phyloP scores from a whole-genome alignment of 2,113 vertebrate genomes.

The Neoarius graeffei region DNA sequence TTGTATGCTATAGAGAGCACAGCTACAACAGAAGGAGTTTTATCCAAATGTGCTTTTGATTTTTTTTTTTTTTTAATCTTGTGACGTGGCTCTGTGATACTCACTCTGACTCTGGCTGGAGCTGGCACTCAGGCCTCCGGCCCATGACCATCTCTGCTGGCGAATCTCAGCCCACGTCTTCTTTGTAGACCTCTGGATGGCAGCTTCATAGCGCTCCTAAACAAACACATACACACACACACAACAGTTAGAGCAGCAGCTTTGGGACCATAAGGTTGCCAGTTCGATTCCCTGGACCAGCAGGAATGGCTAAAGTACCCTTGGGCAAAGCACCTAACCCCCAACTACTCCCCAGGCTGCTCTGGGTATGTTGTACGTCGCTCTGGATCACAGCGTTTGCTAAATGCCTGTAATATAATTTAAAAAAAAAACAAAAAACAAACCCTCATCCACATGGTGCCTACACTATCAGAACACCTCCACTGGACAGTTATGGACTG shows the following conservation, averaged over 20 bases:
- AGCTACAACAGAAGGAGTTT: neutral
- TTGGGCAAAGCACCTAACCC: too few relatives aligned
- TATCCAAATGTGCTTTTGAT: neutral
- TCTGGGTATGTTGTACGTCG: too few relatives aligned
- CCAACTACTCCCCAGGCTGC: too few relatives aligned
- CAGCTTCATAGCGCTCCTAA: conserved; percentile 93
- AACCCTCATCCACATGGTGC: neutral
- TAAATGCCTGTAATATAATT: too few relatives aligned
- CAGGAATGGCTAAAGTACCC: too few relatives aligned
- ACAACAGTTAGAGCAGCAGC: neutral
- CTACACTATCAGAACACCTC: neutral
- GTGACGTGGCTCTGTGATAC: conserved; percentile 49
- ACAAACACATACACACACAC: neutral
- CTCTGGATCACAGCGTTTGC: too few relatives aligned
- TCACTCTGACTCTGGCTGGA: conserved; percentile 87
- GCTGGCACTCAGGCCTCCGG: conserved; percentile 83
- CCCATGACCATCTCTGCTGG: conserved; percentile 96
- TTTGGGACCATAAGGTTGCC: neutral
- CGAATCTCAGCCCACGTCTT: conserved; percentile 98
- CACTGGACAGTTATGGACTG: neutral
- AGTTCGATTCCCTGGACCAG: too few relatives aligned
- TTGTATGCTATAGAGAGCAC: neutral
- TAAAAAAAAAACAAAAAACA: neutral
- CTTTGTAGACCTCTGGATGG: conserved; percentile 88
- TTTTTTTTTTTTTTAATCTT: too few relatives aligned